These are phyloP conservation scores for Alauda arvensis DNA, from an alignment of 2,797 vertebrate genomes.

Conservation along the genomic window DNA sequence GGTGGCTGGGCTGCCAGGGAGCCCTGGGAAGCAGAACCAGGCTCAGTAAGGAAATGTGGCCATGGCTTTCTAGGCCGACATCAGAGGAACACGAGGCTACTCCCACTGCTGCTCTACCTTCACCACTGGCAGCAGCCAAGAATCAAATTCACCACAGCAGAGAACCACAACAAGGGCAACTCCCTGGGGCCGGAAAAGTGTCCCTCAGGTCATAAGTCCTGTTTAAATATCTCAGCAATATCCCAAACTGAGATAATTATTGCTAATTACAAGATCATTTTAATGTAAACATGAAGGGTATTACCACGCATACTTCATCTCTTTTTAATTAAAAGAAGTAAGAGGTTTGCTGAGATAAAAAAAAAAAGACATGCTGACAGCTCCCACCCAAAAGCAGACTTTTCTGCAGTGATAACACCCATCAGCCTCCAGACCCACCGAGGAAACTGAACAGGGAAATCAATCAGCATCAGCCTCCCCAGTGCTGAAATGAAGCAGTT, in stretches of 20 bases:
- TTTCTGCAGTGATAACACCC: neutral
- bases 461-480: neutral
- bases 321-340: slow-evolving; percentile 15
- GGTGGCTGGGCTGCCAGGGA: neutral
- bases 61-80: neutral
- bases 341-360: neutral
- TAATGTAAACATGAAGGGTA: neutral
- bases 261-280: slow-evolving; percentile 24
- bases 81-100: neutral
- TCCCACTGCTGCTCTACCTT: neutral
- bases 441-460: neutral
- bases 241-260: neutral
- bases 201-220: neutral
- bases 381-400: slow-evolving; percentile 8
- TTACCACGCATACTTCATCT: neutral
- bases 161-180: neutral
- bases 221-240: neutral
- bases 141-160: neutral
- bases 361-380: neutral
- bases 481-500: neutral
- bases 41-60: accelerated
- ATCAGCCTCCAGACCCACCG: neutral
- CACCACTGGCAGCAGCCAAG: neutral
- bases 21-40: neutral
- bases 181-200: neutral